These are phyloP conservation scores for Temnothorax nylanderi DNA, from an alignment of 1,140 invertebrate species.

Conservation along the genomic window DNA sequence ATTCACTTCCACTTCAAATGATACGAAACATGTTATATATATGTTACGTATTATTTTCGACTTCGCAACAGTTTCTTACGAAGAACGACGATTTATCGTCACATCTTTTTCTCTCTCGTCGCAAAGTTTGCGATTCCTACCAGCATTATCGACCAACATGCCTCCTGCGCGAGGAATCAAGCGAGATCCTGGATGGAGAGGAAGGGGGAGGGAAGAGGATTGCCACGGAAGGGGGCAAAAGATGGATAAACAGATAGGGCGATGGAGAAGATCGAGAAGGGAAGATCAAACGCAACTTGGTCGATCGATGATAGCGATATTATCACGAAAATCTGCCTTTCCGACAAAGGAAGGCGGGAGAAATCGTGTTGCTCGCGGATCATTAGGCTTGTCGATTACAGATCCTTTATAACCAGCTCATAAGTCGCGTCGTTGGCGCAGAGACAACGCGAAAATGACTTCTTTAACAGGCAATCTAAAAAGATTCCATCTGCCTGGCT, in stretches of 20 bases:
- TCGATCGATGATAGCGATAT: constrained; percentile 19
- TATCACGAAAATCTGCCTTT: constrained; percentile 41
- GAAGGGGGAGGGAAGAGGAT: background rate
- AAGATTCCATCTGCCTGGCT: background rate
- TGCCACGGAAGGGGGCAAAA: background rate
- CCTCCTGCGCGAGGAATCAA: background rate
- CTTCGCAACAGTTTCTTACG: background rate
- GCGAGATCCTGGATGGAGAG: background rate
- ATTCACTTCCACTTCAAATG: constrained; percentile 12
- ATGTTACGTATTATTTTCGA: background rate
- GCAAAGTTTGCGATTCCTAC: background rate
- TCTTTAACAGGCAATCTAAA: constrained; percentile 10
- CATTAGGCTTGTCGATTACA: constrained; percentile 56
- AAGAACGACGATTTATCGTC: constrained; percentile 22
- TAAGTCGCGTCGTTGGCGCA: background rate
- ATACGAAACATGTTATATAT: constrained; percentile 19
- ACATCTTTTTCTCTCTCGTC: constrained; percentile 13
- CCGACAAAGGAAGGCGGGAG: background rate
- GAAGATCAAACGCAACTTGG: constrained; percentile 15
- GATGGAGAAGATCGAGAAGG: constrained; percentile 20
- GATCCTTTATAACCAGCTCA: constrained; percentile 1
- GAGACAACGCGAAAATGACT: constrained; percentile 33
- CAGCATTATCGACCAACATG: constrained; percentile 40
- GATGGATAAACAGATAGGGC: constrained; percentile 35
- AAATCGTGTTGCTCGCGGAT: constrained; percentile 13